Conservation (phyloP, 2,113 vertebrate species). For the Entomyzon cyanotis region DNA sequence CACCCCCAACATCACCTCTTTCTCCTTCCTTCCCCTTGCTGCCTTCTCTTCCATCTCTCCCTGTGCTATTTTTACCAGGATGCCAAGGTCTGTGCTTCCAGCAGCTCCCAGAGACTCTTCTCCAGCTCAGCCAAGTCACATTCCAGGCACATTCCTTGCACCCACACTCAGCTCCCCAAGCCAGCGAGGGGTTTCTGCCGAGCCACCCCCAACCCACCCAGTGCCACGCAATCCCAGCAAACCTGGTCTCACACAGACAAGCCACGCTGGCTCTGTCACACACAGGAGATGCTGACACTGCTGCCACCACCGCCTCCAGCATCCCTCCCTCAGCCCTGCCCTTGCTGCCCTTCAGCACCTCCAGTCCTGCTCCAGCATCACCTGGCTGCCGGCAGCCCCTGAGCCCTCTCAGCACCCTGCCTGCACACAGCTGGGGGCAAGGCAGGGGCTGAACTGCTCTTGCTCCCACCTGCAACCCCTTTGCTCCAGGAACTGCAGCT, state of each 20-base stretch:
- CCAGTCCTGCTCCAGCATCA: background rate
- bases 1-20: background rate
- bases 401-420: background rate
- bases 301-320: background rate
- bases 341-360: background rate
- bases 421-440: background rate
- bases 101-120: background rate
- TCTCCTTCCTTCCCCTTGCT: background rate
- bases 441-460: background rate
- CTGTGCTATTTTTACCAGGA: background rate
- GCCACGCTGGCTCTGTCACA: background rate
- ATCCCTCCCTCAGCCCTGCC: background rate
- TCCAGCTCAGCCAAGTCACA: background rate
- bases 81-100: background rate
- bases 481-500: background rate
- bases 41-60: background rate
- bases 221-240: background rate
- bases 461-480: background rate
- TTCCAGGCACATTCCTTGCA: background rate
- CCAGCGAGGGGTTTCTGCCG: background rate
- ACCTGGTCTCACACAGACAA: background rate
- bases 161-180: background rate
- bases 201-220: background rate
- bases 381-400: background rate
- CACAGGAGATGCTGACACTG: accelerated